These are phyloP conservation scores for Drosophila meridionalis DNA, from an alignment of 2,888 invertebrate species.

Conservation along the genomic window DNA sequence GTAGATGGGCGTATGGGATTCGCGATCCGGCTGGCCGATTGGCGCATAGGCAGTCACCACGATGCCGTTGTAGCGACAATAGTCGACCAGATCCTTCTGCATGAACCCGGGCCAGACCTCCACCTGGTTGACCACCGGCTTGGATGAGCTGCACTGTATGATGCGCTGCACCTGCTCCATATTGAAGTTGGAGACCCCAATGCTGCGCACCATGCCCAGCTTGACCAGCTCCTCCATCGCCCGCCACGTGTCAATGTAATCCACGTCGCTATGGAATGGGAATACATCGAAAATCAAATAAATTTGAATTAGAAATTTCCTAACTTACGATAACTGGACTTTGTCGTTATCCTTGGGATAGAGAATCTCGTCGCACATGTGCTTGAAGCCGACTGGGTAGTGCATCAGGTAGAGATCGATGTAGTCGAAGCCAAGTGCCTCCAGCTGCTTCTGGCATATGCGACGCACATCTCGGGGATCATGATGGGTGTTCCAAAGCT, in stretches of 20 bases:
- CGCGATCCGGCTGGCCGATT: conserved; percentile 88
- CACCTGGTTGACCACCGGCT: conserved; percentile 83
- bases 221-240: conserved; percentile 82
- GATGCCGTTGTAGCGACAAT: conserved; percentile 88
- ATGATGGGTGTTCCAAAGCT: conserved; percentile 86
- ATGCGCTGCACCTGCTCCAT: conserved; percentile 81
- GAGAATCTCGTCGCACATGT: conserved; percentile 84
- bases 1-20: conserved; percentile 86
- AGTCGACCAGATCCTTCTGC: conserved; percentile 87
- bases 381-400: conserved; percentile 90
- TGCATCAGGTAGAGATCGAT: conserved; percentile 93
- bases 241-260: conserved; percentile 84
- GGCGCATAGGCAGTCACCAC: conserved; percentile 90
- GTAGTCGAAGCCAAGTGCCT: conserved; percentile 89
- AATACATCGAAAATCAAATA: too few relatives aligned
- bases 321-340: conserved; percentile 46
- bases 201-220: conserved; percentile 78
- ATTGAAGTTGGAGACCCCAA: conserved; percentile 83
- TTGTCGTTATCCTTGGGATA: conserved; percentile 24
- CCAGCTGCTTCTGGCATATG: conserved; percentile 88
- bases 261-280: conserved; percentile 84
- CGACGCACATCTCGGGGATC: conserved; percentile 88
- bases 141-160: conserved; percentile 76
- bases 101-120: conserved; percentile 83
- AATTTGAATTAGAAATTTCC: background rate